These are phyloP conservation scores for Oxyura jamaicensis DNA, from an alignment of 2,113 vertebrate species.

Conservation along the genomic window DNA sequence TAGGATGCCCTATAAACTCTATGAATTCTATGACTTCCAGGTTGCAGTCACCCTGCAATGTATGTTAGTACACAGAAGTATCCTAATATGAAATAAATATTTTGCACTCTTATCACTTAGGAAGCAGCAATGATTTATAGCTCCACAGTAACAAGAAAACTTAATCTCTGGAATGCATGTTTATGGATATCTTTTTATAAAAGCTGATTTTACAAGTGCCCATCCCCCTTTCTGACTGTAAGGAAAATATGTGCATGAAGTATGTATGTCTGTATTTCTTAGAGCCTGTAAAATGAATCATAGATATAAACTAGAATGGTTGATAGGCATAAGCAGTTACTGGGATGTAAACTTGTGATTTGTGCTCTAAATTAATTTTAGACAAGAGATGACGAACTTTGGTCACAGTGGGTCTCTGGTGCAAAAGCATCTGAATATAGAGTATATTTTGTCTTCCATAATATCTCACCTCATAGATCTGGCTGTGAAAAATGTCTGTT, in stretches of 20 bases:
- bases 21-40: background rate
- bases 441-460: background rate
- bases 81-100: background rate
- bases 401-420: background rate
- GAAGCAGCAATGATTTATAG: slow-evolving; percentile 7
- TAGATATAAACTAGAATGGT: background rate
- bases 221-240: background rate
- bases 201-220: background rate
- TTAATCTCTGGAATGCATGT: background rate
- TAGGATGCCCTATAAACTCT: background rate
- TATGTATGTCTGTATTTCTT: background rate
- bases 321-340: background rate
- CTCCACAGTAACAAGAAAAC: background rate
- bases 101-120: background rate
- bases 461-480: background rate
- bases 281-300: slow-evolving; percentile 1
- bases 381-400: background rate
- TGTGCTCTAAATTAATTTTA: slow-evolving; percentile 29
- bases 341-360: background rate
- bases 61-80: background rate
- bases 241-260: slow-evolving; percentile 1
- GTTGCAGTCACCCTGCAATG: background rate
- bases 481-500: slow-evolving; percentile 11
- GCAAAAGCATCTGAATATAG: background rate
- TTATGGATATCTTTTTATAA: slow-evolving; percentile 20